Conservation (phyloP, 2,113 vertebrate genomes). For the Malurus melanocephalus region DNA sequence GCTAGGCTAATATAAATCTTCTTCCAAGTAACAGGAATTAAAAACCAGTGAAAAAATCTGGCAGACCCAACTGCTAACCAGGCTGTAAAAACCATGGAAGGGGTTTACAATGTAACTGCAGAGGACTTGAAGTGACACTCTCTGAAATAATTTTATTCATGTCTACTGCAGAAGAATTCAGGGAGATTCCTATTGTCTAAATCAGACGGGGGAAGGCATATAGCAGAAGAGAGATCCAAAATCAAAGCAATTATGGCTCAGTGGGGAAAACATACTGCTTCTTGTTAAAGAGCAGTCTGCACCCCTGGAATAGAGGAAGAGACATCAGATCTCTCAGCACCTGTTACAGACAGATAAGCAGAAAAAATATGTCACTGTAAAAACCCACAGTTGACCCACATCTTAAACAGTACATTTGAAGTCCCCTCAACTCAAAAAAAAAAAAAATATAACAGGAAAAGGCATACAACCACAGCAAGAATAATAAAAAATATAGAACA, state of each 20-base stretch:
- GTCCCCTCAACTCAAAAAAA: neutral
- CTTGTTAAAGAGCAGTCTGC: neutral
- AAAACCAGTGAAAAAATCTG: neutral
- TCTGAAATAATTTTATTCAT: neutral
- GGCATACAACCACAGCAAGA: neutral
- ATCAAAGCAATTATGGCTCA: neutral
- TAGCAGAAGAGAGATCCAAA: neutral
- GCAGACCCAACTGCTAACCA: neutral
- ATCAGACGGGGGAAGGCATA: neutral
- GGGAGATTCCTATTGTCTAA: neutral
- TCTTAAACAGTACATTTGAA: neutral
- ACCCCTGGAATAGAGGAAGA: neutral
- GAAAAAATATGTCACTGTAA: neutral
- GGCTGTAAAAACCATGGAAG: neutral
- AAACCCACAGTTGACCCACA: neutral
- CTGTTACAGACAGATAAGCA: neutral
- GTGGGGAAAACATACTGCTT: neutral
- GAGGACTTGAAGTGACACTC: neutral
- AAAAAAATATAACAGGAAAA: neutral
- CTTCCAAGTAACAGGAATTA: neutral
- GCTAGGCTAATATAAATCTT: neutral
- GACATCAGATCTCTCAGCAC: neutral
- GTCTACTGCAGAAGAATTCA: neutral
- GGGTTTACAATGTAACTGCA: neutral
- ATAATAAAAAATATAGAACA: neutral